These are phyloP conservation scores for Rostratula benghalensis DNA, from an alignment of 2,113 vertebrate species.

Conservation along the genomic window DNA sequence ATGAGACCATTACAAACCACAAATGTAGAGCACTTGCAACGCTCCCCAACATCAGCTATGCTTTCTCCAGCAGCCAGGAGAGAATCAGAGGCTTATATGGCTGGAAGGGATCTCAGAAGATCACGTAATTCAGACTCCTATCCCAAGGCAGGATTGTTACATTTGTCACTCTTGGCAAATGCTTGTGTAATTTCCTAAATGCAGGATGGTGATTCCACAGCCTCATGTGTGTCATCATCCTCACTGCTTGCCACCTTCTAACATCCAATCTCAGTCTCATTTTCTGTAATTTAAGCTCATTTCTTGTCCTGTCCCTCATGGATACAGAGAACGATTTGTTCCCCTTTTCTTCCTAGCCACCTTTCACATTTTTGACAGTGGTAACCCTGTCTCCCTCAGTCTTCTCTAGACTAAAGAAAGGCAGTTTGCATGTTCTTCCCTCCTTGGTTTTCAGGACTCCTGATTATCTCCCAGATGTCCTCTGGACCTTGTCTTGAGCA, in stretches of 20 bases:
- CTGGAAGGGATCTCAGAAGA: not conserved
- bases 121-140: not conserved
- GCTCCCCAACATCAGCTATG: not conserved
- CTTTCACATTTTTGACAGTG: not conserved
- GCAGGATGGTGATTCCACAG: not conserved
- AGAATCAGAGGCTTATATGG: not conserved
- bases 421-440: not conserved
- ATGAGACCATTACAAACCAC: not conserved
- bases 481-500: not conserved
- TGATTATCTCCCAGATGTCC: not conserved
- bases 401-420: not conserved
- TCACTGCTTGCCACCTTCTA: not conserved
- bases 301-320: not conserved
- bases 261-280: not conserved
- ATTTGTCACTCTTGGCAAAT: constrained; percentile 7
- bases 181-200: not conserved
- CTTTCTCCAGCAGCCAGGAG: not conserved
- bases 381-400: not conserved
- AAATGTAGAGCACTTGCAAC: not conserved
- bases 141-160: not conserved
- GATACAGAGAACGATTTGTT: not conserved
- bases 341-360: not conserved
- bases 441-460: not conserved
- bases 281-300: not conserved
- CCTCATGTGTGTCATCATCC: not conserved